Evolutionary conservation across 1,140 invertebrate species (phyloP), one percentile per base, ranked within the genome.

Genomic region (Hylyphantes graminicola): DNA sequence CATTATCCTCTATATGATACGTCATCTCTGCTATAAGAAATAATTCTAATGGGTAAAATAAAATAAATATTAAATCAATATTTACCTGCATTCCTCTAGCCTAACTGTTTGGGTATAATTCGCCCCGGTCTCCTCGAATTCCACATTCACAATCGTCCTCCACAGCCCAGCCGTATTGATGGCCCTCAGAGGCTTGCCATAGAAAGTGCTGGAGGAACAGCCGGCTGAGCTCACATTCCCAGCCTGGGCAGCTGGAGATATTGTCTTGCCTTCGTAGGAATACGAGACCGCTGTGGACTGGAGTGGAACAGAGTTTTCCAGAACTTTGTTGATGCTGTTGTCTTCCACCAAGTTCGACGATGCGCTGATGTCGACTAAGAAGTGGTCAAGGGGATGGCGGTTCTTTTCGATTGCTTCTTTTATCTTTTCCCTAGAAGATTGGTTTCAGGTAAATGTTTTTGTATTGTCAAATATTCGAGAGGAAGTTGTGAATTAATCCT

Each of bases 131-230:
- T 85, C 78, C 13, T 57, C 57, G 9, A 87, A 85, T 0, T 93
- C 94, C 0, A 95, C 94, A 86, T 96, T 96, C 55, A 96, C 94
- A 85, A 96, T 94, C 87, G 94, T 95, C 87, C 96, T 96, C 95
- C 95, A 96, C 84, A 93, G 91, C 0, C 95, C 95, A n/a, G 93
- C 94, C 8, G 88, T 87, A 53, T 94, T 95, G 85, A 93, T 92
- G 0, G 95, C 95, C 86, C 95, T 92, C 88, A 96, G 95, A 0
- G 95, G 95, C 54, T 94, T 90, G 0, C 94, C 95, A 87, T 96
- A 95, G 85, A 94, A 94, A 19, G 96, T 93, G 51, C 93, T 93
- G 35, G 94, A 95, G 0, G 94, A 93, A 88, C 95, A 96, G 88
- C 73, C 81, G 6, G 54, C n/a, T 12, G 51, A 11, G 8, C 76